A percentile compares a stretch with the other conserved stretches of the same genome.
phyloP scores from a whole-genome alignment of 2,797 vertebrate genomes.

The Mormyrus proboscirostris region DNA sequence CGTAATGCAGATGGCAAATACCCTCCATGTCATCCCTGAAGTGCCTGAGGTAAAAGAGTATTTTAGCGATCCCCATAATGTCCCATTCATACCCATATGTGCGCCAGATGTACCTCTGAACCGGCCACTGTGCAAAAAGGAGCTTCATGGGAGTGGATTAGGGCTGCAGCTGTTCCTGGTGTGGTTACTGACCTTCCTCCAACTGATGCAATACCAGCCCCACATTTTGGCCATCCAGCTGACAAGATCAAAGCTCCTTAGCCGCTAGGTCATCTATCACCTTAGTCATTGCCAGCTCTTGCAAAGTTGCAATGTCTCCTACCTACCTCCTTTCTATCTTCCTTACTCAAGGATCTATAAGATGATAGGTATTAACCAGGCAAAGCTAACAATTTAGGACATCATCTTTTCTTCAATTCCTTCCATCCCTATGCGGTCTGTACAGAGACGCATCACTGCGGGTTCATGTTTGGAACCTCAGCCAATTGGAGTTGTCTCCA shows the following conservation, averaged over 20 bases:
- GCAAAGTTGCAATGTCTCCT: background rate
- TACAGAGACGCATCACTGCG: background rate
- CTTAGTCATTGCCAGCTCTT: background rate
- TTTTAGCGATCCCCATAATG: slow-evolving; percentile 3
- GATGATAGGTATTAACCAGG: background rate
- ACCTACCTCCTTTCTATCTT: background rate
- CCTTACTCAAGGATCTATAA: background rate
- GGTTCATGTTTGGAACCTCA: background rate
- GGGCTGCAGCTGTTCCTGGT: slow-evolving; percentile 12
- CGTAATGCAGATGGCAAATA: background rate
- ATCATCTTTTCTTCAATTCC: background rate
- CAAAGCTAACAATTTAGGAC: background rate
- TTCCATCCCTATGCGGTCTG: background rate
- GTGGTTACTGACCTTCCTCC: slow-evolving; percentile 1
- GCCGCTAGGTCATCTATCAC: slow-evolving; percentile 1
- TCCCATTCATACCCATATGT: slow-evolving; percentile 9
- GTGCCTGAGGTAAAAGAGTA: background rate
- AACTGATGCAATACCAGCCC: slow-evolving; percentile 8
- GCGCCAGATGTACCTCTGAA: slow-evolving; percentile 4
- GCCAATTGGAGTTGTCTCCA: background rate
- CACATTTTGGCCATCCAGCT: slow-evolving; percentile 3
- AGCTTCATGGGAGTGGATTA: slow-evolving; percentile 5
- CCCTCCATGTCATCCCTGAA: slow-evolving; percentile 3
- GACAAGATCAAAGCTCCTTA: slow-evolving; percentile 12
- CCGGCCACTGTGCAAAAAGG: slow-evolving; percentile 5